A percentile compares a stretch with the other conserved stretches of the same genome.
Evolutionary conservation across 2,113 vertebrate species (phyloP).

Genomic region (Mirounga angustirostris): DNA sequence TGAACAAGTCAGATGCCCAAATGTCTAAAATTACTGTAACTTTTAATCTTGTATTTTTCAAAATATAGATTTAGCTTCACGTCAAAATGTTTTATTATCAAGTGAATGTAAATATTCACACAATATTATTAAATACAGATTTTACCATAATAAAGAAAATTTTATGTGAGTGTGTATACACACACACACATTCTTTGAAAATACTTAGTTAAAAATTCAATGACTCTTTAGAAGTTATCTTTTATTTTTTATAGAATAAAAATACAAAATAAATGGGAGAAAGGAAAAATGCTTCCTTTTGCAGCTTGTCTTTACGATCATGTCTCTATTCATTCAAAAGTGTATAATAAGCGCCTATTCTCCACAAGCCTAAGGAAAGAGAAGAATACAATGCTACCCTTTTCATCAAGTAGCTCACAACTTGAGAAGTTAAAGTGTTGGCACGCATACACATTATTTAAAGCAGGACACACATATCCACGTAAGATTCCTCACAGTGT

Average conservation of each 20-base stretch:
- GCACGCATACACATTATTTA: neutral
- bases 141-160: conserved; percentile 23
- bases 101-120: conserved; percentile 19
- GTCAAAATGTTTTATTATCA: neutral
- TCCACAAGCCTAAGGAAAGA: neutral
- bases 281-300: neutral
- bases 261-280: neutral
- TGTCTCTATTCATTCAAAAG: neutral
- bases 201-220: neutral
- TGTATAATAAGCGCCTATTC: neutral
- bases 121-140: neutral
- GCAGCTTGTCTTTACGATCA: neutral
- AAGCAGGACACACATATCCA: neutral
- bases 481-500: neutral
- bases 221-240: neutral
- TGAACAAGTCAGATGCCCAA: neutral
- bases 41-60: neutral
- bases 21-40: conserved; percentile 1
- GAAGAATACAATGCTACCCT: neutral
- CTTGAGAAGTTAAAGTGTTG: neutral
- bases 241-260: neutral
- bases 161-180: neutral
- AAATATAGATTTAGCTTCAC: neutral
- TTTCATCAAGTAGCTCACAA: neutral
- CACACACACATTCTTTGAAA: neutral